phyloP scores from a whole-genome alignment of 2,888 invertebrate species.

The Ophonus ardosiacus region DNA sequence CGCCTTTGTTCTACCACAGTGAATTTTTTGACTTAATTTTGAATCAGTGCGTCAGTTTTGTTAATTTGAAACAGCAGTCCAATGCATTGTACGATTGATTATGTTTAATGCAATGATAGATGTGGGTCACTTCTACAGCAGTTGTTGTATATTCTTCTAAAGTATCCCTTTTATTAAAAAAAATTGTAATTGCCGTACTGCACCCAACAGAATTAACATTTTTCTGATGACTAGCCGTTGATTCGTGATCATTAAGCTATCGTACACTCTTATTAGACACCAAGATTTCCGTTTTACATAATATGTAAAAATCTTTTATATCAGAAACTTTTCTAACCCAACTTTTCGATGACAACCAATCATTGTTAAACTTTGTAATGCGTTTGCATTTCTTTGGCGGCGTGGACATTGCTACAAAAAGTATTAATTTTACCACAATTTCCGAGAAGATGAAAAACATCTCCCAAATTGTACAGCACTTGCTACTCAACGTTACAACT shows the following conservation, averaged over 20 bases:
- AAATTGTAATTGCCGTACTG: neutral
- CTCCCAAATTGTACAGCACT: neutral
- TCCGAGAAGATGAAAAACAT: neutral
- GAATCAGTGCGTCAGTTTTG: neutral
- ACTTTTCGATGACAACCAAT: neutral
- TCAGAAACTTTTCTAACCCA: neutral
- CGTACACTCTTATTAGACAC: neutral
- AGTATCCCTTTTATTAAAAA: neutral
- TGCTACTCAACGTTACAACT: neutral
- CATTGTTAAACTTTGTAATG: neutral
- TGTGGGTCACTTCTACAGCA: neutral
- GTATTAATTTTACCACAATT: neutral
- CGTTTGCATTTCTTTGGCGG: neutral
- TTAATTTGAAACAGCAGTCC: slow-evolving; percentile 13
- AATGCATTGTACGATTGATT: neutral
- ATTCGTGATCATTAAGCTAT: neutral
- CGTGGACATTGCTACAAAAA: neutral
- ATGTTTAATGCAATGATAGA: slow-evolving; percentile 20
- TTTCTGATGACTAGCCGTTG: neutral
- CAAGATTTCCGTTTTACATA: neutral
- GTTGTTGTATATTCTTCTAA: neutral
- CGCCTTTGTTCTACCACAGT: slow-evolving; percentile 6
- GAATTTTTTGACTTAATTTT: neutral
- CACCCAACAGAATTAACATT: neutral
- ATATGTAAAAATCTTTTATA: neutral